These are phyloP conservation scores for Bombus picipes DNA, from an alignment of 1,140 invertebrate genomes.

Conservation along the genomic window DNA sequence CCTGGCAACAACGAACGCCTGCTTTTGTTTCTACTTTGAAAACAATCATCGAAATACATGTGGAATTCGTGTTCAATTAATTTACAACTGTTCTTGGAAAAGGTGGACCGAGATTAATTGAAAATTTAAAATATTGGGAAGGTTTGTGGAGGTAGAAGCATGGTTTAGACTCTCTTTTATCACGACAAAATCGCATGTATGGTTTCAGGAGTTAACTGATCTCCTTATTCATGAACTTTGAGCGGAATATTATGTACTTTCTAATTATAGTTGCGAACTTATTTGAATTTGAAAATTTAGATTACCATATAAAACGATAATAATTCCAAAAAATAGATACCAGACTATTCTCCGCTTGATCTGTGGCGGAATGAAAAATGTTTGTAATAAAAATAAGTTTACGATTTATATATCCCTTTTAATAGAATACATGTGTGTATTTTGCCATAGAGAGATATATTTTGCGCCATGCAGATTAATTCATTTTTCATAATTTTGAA, in stretches of 20 bases:
- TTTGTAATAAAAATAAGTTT: background rate
- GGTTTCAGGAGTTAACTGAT: background rate
- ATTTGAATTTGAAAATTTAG: no score
- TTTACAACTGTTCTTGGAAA: background rate
- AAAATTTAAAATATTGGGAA: background rate
- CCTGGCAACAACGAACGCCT: background rate
- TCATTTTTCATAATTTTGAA: background rate
- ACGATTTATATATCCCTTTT: background rate
- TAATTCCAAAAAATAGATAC: no score
- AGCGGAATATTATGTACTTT: no score
- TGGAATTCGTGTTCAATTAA: background rate
- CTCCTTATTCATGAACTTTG: no score
- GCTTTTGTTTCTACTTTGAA: background rate
- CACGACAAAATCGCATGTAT: background rate
- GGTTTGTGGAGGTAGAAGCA: background rate
- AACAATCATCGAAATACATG: background rate
- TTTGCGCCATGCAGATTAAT: background rate
- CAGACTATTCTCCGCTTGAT: background rate
- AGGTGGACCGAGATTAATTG: background rate
- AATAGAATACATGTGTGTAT: background rate
- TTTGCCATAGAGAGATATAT: background rate
- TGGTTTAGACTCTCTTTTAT: background rate
- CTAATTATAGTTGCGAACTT: no score
- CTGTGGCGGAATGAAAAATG: background rate
- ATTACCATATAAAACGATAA: no score